Evolutionary conservation across 2,797 vertebrate genomes (phyloP), one percentile per base, ranked within the genome.

Genomic region (Alfaro cultratus): DNA sequence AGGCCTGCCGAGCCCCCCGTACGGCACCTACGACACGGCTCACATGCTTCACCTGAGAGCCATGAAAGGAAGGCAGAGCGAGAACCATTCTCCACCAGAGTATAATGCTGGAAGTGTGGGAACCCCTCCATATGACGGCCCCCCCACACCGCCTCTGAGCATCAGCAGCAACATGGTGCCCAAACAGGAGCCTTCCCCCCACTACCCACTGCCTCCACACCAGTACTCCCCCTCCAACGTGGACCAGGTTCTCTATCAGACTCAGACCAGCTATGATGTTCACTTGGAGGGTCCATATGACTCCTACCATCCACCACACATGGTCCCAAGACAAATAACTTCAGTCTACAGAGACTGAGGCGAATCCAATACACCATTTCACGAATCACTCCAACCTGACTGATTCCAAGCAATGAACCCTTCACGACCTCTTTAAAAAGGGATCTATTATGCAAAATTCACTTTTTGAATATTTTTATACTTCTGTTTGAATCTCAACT

Each of bases 81-180:
- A 97, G 77, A 95, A 90, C 82, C 97, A 96, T 43, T 95, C 96
- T 13, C 94, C 97, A 1, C 97, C 96, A 18, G 94, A 96, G 64
- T 95, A 94, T 6, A 93, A 85, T 2, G 81, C 82, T 0, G 88
- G 93, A 0, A 95, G 96, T 0, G 91, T 94, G 72, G 94, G 94
- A 80, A 96, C 97, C 0, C 97, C 98, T 0, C 96, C 97, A 0
- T 99, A 99, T 0, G 98, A 99, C 1, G 97, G 96, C 0, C 97
- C 98, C 1, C 96, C 99, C 0, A 99, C 98, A 0, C 98, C 98
- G 0, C 98, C 98, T 0, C 93, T 99, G 76, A 99, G 98, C 94
- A 96, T 99, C 92, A 97, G 96, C 51, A 97, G 97, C 23, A 99
- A 97, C 91, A 96, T 98, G 87, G 94, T 97, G 72, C 92, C 97